Evolutionary conservation across 2,113 vertebrate genomes (phyloP).

Genomic region (Indri indri): DNA sequence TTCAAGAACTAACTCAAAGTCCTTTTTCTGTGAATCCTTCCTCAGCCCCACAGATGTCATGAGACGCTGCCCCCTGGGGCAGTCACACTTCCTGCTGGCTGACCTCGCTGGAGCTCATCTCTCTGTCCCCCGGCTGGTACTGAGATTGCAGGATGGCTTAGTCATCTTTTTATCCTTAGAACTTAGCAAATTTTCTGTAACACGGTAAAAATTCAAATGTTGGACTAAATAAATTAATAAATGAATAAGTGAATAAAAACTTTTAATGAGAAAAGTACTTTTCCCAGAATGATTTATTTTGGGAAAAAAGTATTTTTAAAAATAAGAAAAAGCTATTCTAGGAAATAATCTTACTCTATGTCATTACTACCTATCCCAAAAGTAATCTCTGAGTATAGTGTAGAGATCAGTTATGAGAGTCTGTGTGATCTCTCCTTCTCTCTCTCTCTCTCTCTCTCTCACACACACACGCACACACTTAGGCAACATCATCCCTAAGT

Average conservation of each 20-base stretch:
- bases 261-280: background rate
- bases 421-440: no score
- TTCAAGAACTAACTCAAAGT: background rate
- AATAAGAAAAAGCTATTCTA: background rate
- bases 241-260: background rate
- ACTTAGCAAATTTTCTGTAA: background rate
- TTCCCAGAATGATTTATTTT: background rate
- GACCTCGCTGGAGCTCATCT: background rate
- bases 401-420: background rate
- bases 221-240: background rate
- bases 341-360: background rate
- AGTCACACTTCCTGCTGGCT: rapidly evolving
- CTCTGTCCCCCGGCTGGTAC: no score
- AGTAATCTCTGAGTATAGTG: background rate
- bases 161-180: background rate
- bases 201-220: background rate
- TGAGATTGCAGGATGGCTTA: rapidly evolving
- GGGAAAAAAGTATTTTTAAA: background rate
- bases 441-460: background rate
- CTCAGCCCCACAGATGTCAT: background rate
- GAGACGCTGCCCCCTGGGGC: no score
- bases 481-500: background rate
- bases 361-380: background rate
- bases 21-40: background rate
- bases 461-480: background rate